Percentiles rank a stretch among this genome's conserved stretches.
Evolutionary conservation across 2,888 invertebrate genomes (phyloP).

Genomic region (Ceriagrion tenellum): DNA sequence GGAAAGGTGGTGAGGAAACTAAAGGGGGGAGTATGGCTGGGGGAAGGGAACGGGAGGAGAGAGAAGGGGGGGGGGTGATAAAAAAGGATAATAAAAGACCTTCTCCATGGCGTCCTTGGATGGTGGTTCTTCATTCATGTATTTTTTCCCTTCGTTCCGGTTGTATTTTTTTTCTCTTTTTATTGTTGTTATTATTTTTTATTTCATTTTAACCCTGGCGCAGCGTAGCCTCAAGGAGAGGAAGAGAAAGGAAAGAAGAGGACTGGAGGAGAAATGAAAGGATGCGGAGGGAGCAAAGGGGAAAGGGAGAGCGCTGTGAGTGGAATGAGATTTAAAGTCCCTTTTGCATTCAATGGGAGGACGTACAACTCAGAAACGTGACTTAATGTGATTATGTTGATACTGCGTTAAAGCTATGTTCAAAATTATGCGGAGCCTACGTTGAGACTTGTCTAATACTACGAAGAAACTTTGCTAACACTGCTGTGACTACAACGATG

Average conservation of each 20-base stretch:
- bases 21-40: not conserved
- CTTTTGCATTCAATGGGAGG: no score
- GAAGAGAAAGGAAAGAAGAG: not conserved
- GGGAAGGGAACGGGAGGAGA: not conserved
- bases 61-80: not conserved
- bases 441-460: no score
- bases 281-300: not conserved
- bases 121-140: not conserved
- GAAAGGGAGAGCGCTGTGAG: not conserved
- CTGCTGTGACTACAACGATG: no score
- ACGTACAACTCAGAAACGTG: no score
- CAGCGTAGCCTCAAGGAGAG: conserved; percentile 1
- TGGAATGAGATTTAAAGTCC: not conserved
- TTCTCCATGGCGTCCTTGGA: not conserved
- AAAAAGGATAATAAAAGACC: not conserved
- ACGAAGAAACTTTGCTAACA: no score
- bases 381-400: no score
- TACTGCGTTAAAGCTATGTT: no score
- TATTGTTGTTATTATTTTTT: not conserved
- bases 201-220: not conserved
- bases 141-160: no score
- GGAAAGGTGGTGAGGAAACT: not conserved
- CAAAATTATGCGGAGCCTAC: no score
- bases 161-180: not conserved
- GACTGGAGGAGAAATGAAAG: not conserved